Percentiles rank a stretch among this genome's conserved stretches.
Evolutionary conservation across 2,113 vertebrate species (phyloP).

Genomic region (Chrysochloris asiatica): DNA sequence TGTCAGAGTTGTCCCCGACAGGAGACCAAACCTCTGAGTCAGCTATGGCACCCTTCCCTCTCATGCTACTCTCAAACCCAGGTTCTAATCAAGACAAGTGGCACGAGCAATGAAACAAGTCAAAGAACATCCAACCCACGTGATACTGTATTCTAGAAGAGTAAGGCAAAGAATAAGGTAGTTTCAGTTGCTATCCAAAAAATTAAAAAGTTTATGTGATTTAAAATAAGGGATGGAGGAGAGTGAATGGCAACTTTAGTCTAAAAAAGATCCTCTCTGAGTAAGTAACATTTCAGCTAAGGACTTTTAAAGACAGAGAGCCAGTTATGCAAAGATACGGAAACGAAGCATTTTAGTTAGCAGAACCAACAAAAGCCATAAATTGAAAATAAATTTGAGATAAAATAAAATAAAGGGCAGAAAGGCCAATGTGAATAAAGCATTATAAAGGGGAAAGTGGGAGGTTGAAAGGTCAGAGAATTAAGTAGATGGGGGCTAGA

Average conservation of each 20-base stretch:
- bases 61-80: background rate
- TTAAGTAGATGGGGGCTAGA: background rate
- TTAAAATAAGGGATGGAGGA: background rate
- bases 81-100: background rate
- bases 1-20: background rate
- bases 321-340: background rate
- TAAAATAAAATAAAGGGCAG: background rate
- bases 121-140: background rate
- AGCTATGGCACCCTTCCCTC: background rate
- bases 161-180: background rate
- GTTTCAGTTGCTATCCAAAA: background rate
- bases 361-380: background rate
- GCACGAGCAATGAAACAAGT: background rate
- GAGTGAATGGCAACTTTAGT: too few relatives aligned
- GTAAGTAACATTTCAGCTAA: background rate
- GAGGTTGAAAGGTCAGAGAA: background rate
- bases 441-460: background rate
- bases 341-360: background rate
- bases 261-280: background rate
- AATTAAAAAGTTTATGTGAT: too few relatives aligned
- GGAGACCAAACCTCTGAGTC: background rate
- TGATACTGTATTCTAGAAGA: conserved; percentile 18
- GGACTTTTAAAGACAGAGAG: background rate
- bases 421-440: background rate
- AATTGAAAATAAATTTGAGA: background rate